Conservation (phyloP, 2,113 vertebrate genomes). For the Heterochromis multidens region DNA sequence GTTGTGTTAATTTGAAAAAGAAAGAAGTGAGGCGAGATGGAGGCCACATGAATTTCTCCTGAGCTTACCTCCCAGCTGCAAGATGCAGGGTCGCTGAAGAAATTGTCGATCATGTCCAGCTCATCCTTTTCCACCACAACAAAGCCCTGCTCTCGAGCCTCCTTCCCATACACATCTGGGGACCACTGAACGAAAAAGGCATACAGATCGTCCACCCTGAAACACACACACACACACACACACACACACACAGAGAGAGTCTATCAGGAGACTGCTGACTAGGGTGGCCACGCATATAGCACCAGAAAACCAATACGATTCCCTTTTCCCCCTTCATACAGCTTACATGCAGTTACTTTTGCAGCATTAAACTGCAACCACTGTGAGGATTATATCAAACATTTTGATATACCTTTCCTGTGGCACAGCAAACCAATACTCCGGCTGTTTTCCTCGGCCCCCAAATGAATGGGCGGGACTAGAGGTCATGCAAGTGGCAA, state of each 20-base stretch:
- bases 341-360: background rate
- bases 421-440: constrained; percentile 99
- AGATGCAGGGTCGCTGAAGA: constrained; percentile 93
- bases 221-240: background rate
- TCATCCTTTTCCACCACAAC: constrained; percentile 97
- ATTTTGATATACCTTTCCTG: constrained; percentile 84
- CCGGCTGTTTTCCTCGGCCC: constrained; percentile 82
- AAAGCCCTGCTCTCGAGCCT: constrained; percentile 96
- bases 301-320: background rate
- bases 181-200: constrained; percentile 98
- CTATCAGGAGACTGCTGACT: background rate
- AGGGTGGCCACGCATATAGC: background rate
- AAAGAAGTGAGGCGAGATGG: background rate
- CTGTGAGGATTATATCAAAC: background rate
- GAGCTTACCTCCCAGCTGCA: constrained; percentile 95
- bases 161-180: constrained; percentile 95
- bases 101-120: constrained; percentile 98
- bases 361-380: background rate
- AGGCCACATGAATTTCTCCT: background rate
- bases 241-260: background rate
- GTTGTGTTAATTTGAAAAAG: background rate
- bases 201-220: constrained; percentile 93
- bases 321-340: background rate
- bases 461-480: constrained; percentile 81
- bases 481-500: constrained; percentile 76